A percentile compares a stretch with the other conserved stretches of the same genome.
These are phyloP conservation scores for Hirudinaria manillensis DNA, from an alignment of 2,888 invertebrate species.

Conservation along the genomic window DNA sequence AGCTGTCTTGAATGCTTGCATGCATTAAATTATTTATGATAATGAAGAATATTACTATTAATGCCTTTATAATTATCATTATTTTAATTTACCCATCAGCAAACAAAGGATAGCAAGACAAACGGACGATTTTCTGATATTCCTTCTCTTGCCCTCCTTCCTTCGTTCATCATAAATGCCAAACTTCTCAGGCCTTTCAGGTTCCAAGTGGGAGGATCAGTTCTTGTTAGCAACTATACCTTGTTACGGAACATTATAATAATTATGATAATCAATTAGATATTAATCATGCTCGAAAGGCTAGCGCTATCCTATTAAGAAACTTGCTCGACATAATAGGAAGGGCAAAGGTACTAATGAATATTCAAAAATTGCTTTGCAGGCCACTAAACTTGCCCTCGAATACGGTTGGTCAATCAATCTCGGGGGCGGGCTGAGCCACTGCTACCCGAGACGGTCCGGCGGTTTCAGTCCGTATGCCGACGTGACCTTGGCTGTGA, in stretches of 20 bases:
- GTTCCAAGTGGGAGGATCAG: constrained; percentile 68
- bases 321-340: background rate
- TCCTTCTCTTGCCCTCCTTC: constrained; percentile 67
- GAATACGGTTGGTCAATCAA: constrained; percentile 82
- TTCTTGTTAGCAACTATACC: constrained; percentile 57
- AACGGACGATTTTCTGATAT: constrained; percentile 48
- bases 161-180: constrained; percentile 70
- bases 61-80: no score
- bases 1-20: no score
- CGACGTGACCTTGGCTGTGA: constrained; percentile 73
- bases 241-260: no score
- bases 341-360: background rate
- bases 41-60: no score
- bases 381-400: constrained; percentile 73
- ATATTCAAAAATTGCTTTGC: background rate
- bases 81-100: background rate
- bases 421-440: constrained; percentile 85
- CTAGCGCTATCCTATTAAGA: no score
- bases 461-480: constrained; percentile 87
- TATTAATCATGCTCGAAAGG: no score
- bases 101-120: background rate
- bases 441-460: constrained; percentile 70
- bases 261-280: no score
- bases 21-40: no score
- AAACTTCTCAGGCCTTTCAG: constrained; percentile 71